Evolutionary conservation across 1,140 invertebrate species (phyloP).

Genomic region (Drosophila hydei): DNA sequence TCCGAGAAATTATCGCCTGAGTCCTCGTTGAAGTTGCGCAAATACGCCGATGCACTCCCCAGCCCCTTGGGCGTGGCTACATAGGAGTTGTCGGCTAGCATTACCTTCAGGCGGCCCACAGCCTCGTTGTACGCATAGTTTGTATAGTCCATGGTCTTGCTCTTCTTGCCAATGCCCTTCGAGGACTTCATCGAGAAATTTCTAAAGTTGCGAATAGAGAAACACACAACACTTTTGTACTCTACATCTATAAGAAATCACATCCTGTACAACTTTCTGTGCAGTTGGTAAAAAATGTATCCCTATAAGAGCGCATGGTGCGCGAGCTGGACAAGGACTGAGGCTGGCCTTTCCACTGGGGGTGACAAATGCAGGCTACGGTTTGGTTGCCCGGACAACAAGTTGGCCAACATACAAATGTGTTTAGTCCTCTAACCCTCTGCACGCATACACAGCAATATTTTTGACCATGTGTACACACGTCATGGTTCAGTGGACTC

Average conservation of each 20-base stretch:
- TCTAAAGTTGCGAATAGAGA: conserved; percentile 53
- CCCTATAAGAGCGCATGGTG: conserved; percentile 6
- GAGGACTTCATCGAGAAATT: conserved; percentile 79
- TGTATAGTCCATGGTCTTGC: conserved; percentile 89
- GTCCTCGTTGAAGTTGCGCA: conserved; percentile 84
- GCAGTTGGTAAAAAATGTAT: conserved; percentile 25
- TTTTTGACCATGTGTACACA: conserved; percentile 30
- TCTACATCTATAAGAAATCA: conserved; percentile 40
- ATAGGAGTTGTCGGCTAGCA: conserved; percentile 89
- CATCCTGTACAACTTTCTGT: conserved; percentile 41
- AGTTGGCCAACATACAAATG: conserved; percentile 69
- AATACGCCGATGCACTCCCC: conserved; percentile 54
- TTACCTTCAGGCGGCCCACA: conserved; percentile 90
- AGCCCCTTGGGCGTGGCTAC: conserved; percentile 84
- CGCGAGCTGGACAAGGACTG: conserved; percentile 43
- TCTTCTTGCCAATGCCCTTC: conserved; percentile 83
- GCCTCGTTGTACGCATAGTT: conserved; percentile 92
- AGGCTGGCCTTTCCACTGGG: conserved; percentile 43
- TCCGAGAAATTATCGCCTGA: conserved; percentile 85
- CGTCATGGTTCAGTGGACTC: conserved; percentile 55
- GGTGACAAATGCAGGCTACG: conserved; percentile 51
- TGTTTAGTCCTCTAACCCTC: conserved; percentile 50
- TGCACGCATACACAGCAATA: neutral
- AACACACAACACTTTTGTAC: conserved; percentile 15
- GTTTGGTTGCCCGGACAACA: conserved; percentile 64